Evolutionary conservation across 2,113 vertebrate species (phyloP).

Genomic region (Poeciliopsis retropinna): DNA sequence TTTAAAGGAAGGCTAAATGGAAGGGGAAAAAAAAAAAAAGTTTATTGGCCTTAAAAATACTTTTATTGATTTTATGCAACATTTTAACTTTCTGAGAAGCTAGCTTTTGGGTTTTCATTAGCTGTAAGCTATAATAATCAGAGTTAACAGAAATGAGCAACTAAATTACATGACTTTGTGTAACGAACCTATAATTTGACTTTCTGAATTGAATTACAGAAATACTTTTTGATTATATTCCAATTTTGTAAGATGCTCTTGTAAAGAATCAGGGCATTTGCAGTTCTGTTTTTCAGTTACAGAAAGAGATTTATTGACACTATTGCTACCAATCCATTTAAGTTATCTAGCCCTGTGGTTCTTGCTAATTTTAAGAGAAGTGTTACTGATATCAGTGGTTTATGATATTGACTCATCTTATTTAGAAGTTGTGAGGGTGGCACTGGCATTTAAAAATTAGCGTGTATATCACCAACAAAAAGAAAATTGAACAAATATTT

Average conservation of each 20-base stretch:
- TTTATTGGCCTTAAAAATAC: not conserved
- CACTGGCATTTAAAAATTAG: slow-evolving; percentile 52
- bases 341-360: slow-evolving; percentile 54
- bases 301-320: slow-evolving; percentile 55
- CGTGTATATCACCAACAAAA: slow-evolving; percentile 35
- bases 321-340: slow-evolving; percentile 43
- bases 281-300: slow-evolving; percentile 54
- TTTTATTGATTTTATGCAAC: not conserved
- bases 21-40: not conserved
- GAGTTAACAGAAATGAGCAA: not conserved
- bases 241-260: not conserved
- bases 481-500: slow-evolving; percentile 10
- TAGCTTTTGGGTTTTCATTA: not conserved
- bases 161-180: not conserved
- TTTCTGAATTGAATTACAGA: not conserved
- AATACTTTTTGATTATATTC: not conserved
- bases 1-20: not conserved
- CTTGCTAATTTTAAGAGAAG: not conserved
- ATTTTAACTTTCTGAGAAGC: not conserved
- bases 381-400: slow-evolving; percentile 52
- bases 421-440: slow-evolving; percentile 64
- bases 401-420: slow-evolving; percentile 59
- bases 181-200: not conserved
- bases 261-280: slow-evolving; percentile 61
- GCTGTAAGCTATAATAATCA: not conserved